Percentiles rank a stretch among this genome's conserved stretches.
Conservation (phyloP, 92 coral and sea anemone genomes). For the Actinostola sp. region DNA sequence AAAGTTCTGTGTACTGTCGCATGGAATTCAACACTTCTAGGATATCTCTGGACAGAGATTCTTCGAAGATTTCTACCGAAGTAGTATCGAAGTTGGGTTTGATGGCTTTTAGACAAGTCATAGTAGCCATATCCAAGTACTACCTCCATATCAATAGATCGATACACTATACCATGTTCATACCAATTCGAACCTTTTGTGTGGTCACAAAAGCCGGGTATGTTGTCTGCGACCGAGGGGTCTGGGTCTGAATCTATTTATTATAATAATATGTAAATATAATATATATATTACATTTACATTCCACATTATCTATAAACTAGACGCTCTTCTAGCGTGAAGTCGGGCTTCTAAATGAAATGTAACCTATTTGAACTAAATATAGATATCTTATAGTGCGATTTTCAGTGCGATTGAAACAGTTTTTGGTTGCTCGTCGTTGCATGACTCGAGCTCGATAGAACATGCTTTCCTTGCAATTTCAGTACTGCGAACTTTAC, state of each 20-base stretch:
- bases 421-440: no score
- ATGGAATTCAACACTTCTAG: conserved; percentile 81
- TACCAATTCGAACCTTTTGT: conserved; percentile 12
- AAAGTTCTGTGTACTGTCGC: conserved; percentile 81
- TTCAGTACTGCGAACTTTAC: no score
- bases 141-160: conserved; percentile 23
- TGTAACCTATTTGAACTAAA: no score
- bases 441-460: no score
- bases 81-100: conserved; percentile 75
- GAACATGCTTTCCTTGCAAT: no score
- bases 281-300: no score
- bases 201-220: conserved; percentile 32
- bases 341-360: no score
- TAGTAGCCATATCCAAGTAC: conserved; percentile 24
- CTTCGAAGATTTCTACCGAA: conserved; percentile 72
- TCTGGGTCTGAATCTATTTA: conserved; percentile 12
- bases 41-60: conserved; percentile 80
- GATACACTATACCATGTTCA: background rate
- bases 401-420: no score
- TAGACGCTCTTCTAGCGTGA: no score
- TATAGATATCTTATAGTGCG: no score
- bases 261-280: no score
- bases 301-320: no score
- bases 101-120: background rate
- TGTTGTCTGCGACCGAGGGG: conserved; percentile 24